Evolutionary conservation across 1,140 invertebrate species (phyloP), one percentile per base, ranked within the genome.

Genomic region (Cydia strobilella): DNA sequence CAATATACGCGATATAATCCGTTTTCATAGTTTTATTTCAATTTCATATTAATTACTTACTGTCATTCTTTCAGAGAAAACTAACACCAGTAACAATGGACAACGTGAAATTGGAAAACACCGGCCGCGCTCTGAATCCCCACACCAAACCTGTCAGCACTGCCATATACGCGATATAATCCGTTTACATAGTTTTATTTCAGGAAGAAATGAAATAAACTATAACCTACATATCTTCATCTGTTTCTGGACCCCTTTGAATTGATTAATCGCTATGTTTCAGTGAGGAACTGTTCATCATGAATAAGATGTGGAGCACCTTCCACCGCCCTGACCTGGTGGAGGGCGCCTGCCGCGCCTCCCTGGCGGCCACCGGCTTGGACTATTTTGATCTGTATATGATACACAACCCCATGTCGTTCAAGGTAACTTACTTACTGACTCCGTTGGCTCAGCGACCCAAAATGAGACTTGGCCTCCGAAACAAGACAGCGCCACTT

Each of bases 301-400:
- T 94, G 4, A 95, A 94, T 75, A 91, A 94, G 85, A 78, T 94
- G 0, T 94, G 93, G 93, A 93, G 91, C 65, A 93, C 92, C 3
- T 90, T 86, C 81, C 93, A 94, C 74, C 84, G 91, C 2, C 83
- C 85, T 0, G 89, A 92, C 23, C 83, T 85, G 25, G 94, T 94
- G 31, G 87, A 91, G 75, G 69, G 73, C 1, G 93, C 92, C 13
- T 94, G 93, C 78, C 86, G 85, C n/a, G 82, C 85, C 18, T 96
- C 95, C 2, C 82, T 97, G 45, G 80, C 93, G 7, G 87, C 84
- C 20, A 90, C 96, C 65, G 92, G 95, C 2, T 76, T 96, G 5
- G 93, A 94, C 2, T 96, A 96, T 82, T 94, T 97, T 15, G 96
- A 97, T 80, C 87, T 97, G 0, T 96, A 96, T 79, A 86, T 97